These are phyloP conservation scores for Lepidocolaptes lacrymiger DNA, from an alignment of 2,797 vertebrate species.

Conservation along the genomic window DNA sequence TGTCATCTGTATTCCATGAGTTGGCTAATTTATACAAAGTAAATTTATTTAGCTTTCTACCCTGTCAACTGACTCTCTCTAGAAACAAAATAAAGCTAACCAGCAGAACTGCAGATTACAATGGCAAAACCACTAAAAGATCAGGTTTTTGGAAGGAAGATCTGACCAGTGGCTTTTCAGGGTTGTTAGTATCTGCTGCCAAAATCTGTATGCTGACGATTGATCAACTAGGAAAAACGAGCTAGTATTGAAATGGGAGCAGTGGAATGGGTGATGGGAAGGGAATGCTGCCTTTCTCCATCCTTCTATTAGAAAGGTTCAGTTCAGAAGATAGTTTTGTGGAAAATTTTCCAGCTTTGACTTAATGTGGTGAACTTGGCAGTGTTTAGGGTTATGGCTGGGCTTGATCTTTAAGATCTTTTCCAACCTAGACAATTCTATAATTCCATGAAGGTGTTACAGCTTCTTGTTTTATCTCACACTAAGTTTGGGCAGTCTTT, in stretches of 20 bases:
- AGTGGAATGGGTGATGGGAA: not conserved
- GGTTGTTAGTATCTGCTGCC: not conserved
- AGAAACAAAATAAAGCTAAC: not conserved
- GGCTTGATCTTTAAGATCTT: accelerated
- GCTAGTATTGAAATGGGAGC: not conserved
- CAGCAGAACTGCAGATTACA: not conserved
- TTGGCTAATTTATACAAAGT: not conserved
- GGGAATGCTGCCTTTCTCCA: not conserved
- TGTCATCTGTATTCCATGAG: slow-evolving; percentile 8
- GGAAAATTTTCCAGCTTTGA: not conserved
- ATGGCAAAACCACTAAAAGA: not conserved
- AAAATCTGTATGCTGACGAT: not conserved
- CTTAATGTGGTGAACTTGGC: not conserved
- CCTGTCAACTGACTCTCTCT: not conserved
- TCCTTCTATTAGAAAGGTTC: not conserved
- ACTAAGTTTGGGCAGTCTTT: not conserved
- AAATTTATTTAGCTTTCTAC: not conserved
- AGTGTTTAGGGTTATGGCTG: not conserved
- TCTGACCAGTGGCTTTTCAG: not conserved
- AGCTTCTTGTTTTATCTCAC: not conserved
- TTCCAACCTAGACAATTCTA: not conserved
- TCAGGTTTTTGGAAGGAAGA: not conserved
- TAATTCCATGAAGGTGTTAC: not conserved
- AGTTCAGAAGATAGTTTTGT: not conserved
- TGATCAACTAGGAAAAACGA: not conserved